Evolutionary conservation across 2,888 invertebrate species (phyloP), one percentile per base, ranked within the genome.

Genomic region (Heliconius erato): DNA sequence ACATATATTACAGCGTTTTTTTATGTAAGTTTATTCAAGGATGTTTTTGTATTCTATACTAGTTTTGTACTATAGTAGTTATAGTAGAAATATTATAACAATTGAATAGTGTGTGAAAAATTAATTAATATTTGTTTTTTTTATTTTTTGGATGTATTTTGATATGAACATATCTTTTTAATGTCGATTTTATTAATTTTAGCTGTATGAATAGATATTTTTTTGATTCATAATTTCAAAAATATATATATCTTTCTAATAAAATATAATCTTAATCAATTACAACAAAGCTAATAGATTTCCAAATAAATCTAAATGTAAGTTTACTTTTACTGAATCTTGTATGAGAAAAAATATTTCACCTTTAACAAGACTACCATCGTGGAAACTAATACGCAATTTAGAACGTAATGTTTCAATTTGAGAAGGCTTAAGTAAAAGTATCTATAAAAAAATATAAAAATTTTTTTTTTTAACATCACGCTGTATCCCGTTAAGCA

Each of bases 11-110:
- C 26, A 26, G 44, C 19, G 26, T 26, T 49, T 40, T 44, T 63
- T 35, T 59, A 63, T 83, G 69, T 86, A 59, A 28, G 79, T 82
- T 87, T 84, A 83, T n/a, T 23, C 44, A 72, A 26, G 44, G 26
- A 40, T 72, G 44, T 72, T 72, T 19, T 72, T 49, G 14, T 26
- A 44, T 71, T 44, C 6, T 72, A 12, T 49, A 28, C 32, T 68
- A 23, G 35, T 69, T 35, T 14, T 19, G 12, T 71, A 54, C 7
- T 54, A 54, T 23, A 23, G 69, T 69, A 69, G 32, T 19, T 54
- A 54, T 23, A 23, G 69, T 69, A 69, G 35, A 35, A 69, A 69
- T 69, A 35, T n/a, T n/a, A n/a, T n/a, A 63, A 12, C 1, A n/a
- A 63, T n/a, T 63, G n/a, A 23, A n/a, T 63, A 54, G 54, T 23